Evolutionary conservation across 2,113 vertebrate species (phyloP), one percentile per base, ranked within the genome.

Genomic region (Australoheros scitulus): DNA sequence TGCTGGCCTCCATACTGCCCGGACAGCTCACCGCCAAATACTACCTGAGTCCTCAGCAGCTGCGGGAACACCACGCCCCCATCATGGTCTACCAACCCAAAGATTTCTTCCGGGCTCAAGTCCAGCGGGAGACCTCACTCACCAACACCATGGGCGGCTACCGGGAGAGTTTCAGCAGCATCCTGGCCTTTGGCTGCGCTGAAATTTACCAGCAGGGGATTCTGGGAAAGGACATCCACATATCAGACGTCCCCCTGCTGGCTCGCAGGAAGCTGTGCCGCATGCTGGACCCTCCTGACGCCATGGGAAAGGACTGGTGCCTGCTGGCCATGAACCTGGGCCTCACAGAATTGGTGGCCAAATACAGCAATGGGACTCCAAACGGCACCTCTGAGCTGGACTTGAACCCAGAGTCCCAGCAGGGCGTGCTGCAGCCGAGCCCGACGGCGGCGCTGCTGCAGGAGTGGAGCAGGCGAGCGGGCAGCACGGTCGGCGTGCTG

Each of bases 31-130:
- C 97, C 0, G 97, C 97, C 77, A 97, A 97, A 74, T 97, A 99
- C 88, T 99, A 99, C 94, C 95, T 99, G 88, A 99, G 98, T 80
- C 98, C 98, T 36, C 98, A 99, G 95, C 98, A 99, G 93, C 96
- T 99, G 86, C 95, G 97, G 61, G 97, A 99, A 84, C 98, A 96
- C 90, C 97, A 98, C 7, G 97, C 97, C 55, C 98, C 98, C 10
- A 91, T 99, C 93, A 99, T 99, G 98, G 92, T 98, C 87, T 99
- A 99, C 94, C 98, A 99, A 85, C 98, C 98, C n/a, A 96, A 97
- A 91, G 98, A 99, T 91, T 99, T 99, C 82, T 96, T 97, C 84
- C 94, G 98, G 5, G 98, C 98, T 0, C 98, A 98, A 87, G 94
- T 96, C 50, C 97, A 97, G 85, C 96, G 96, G 50, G 98, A 99